Evolutionary conservation across 1,140 invertebrate species (phyloP).

Genomic region (Orchestia grillus): DNA sequence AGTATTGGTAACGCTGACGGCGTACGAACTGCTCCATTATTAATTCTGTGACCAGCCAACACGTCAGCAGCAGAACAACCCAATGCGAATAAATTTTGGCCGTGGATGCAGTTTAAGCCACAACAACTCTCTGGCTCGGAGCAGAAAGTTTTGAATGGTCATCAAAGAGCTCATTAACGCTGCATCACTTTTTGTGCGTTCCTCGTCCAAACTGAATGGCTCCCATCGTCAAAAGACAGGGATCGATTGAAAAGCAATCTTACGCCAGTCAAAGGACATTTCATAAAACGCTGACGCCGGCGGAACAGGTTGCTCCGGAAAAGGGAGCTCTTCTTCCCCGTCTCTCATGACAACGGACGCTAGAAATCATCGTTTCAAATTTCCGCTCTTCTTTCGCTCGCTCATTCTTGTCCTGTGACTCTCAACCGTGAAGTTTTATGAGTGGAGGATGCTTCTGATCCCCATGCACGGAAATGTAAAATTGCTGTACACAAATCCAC

Average conservation of each 20-base stretch:
- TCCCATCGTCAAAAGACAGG: constrained; percentile 24
- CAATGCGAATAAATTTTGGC: neutral
- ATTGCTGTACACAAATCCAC: too few relatives aligned
- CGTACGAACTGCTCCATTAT: neutral
- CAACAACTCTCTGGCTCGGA: neutral
- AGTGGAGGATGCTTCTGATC: neutral
- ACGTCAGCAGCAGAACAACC: neutral
- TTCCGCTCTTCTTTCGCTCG: neutral
- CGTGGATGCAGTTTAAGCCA: neutral
- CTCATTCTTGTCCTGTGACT: neutral
- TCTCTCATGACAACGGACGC: neutral
- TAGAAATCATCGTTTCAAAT: neutral
- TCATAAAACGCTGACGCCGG: constrained; percentile 4
- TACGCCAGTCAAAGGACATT: constrained; percentile 30
- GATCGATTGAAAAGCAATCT: constrained; percentile 41
- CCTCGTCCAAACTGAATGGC: neutral
- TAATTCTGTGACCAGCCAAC: neutral
- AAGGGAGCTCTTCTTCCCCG: neutral
- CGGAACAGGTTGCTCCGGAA: neutral
- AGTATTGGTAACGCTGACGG: neutral
- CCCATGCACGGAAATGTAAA: neutral
- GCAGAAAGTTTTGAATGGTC: constrained; percentile 3
- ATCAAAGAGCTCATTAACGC: constrained; percentile 21
- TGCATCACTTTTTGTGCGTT: neutral
- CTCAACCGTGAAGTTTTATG: neutral